Base-by-base conservation (phyloP, 2,888 invertebrate genomes). In the Drosophila lacicola region DNA sequence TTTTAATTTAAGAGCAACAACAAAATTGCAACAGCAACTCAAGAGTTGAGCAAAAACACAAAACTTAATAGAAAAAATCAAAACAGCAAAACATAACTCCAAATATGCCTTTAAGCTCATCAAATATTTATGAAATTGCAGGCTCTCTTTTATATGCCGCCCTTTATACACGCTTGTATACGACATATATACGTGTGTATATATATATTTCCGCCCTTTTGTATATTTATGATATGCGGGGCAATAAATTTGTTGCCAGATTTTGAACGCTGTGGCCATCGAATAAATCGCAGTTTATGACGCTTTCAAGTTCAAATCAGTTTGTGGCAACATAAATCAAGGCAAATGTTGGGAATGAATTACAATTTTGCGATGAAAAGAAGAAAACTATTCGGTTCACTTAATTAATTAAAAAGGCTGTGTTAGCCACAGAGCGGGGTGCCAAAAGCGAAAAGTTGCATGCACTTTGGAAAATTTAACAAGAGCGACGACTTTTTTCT, bases 111-210 rank as follows among this genome's bases (percentile, higher is more conserved):
- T 82, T 64, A 78, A 80, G 85, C 78, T 72, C 70, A 79, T 82
- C 55, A 82, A 82, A 85, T 82, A 82, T 82, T 82, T 80, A 82
- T 82, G 78, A 82, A 78, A 75, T 78, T 70, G 61, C 66, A 69
- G 17, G 42, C 39, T 36, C 47, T 41, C 53, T 44, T 45, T 66
- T 57, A 60, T 51, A 69, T 55, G 44, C 19, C 46, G 25, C 25
- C 29, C 53, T 39, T 34, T 21, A 45, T 37, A 45, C 36, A 34
- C 10, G n/a, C 19, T 37, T 14, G 54, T 19, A 37, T 13, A 36
- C 29, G 8, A 29, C 29, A 29, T 0, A 29, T 29, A 29, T 29
- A 29, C 29, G 8, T 29, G 29, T 29, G 2, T 19, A 25, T 25
- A 55, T 53, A 41, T 34, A 37, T 39, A 21, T 54, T 21, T 60